These are phyloP conservation scores for Achlya flavicornis DNA, from an alignment of 2,888 invertebrate species.

Conservation along the genomic window DNA sequence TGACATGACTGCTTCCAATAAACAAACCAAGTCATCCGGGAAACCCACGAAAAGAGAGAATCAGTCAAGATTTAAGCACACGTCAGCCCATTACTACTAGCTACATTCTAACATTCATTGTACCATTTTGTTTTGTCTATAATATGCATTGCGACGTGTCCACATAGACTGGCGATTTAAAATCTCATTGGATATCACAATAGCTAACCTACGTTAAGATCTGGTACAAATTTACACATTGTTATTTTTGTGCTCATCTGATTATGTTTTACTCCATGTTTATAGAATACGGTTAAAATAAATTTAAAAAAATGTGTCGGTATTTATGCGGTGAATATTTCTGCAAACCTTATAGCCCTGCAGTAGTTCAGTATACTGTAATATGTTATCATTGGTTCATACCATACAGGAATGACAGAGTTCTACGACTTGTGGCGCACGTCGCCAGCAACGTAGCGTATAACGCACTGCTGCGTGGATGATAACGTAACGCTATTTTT, in stretches of 20 bases:
- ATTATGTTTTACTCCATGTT: constrained; percentile 50
- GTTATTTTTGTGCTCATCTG: constrained; percentile 77
- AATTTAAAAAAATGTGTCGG: constrained; percentile 29
- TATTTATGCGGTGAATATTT: neutral
- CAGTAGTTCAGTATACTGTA: neutral
- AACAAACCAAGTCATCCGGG: constrained; percentile 47
- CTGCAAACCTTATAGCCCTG: constrained; percentile 4
- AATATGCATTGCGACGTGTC: constrained; percentile 67
- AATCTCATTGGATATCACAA: constrained; percentile 83
- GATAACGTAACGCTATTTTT: constrained; percentile 46
- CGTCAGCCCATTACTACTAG: constrained; percentile 63
- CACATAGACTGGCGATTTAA: constrained; percentile 64
- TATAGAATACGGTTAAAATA: constrained; percentile 35
- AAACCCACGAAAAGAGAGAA: constrained; percentile 53
- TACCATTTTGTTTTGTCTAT: constrained; percentile 72
- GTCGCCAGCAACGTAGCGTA: constrained; percentile 17
- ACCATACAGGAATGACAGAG: neutral
- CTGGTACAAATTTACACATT: constrained; percentile 75
- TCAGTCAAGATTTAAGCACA: constrained; percentile 71
- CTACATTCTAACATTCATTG: constrained; percentile 76
- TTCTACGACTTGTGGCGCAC: neutral
- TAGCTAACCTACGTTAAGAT: constrained; percentile 80
- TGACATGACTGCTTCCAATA: constrained; percentile 56
- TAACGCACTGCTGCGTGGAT: constrained; percentile 19
- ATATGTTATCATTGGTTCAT: neutral